These are phyloP conservation scores for Hipposideros larvatus DNA, from an alignment of 2,797 vertebrate genomes.

Conservation along the genomic window DNA sequence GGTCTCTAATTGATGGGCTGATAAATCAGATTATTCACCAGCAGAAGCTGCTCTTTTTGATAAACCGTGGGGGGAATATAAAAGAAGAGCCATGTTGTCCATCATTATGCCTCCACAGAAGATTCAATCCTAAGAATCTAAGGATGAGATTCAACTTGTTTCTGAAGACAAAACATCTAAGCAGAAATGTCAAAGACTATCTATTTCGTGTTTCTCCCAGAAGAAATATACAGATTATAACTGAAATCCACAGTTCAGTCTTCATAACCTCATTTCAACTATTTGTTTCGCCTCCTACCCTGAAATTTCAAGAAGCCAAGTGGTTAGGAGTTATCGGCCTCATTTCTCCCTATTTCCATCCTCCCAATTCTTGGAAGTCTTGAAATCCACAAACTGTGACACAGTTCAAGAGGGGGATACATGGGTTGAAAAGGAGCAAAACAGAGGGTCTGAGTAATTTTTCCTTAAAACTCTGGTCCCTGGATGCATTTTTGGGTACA, in stretches of 20 bases:
- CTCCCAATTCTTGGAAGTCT: not conserved
- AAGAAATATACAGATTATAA: not conserved
- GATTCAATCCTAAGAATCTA: not conserved
- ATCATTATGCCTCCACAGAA: not conserved
- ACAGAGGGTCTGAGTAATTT: not conserved
- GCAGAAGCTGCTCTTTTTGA: not conserved
- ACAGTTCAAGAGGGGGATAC: not conserved
- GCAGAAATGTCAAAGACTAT: not conserved
- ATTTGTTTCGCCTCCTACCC: not conserved
- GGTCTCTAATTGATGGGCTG: not conserved
- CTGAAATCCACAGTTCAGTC: not conserved
- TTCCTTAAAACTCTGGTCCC: not conserved
- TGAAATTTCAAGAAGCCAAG: not conserved
- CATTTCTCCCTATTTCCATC: not conserved
- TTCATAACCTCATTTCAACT: not conserved
- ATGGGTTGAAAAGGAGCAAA: not conserved
- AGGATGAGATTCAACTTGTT: not conserved
- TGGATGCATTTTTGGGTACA: constrained; percentile 45
- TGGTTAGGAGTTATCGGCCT: not conserved
- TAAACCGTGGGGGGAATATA: not conserved
- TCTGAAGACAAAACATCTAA: not conserved
- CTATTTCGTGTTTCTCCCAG: not conserved
- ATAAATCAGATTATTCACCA: constrained; percentile 15
- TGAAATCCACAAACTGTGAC: not conserved
- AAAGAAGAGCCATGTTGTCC: not conserved